Evolutionary conservation across 2,797 vertebrate species (phyloP).

Genomic region (Sebastes cheni): DNA sequence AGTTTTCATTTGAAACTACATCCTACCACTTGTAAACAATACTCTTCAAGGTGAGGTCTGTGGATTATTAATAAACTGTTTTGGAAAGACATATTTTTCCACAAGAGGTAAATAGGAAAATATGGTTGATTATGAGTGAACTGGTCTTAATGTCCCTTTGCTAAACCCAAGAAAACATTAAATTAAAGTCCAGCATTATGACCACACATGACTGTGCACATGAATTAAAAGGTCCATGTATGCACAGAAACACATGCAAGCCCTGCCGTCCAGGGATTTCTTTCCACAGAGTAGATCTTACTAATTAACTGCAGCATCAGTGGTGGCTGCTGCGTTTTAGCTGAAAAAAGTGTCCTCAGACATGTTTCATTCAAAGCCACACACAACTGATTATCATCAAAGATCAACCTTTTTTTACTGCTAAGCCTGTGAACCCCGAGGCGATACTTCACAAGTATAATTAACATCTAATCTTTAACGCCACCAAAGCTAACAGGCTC

Average conservation of each 20-base stretch:
- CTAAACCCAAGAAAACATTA: no score
- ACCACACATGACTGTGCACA: no score
- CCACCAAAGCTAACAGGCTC: conserved; percentile 18
- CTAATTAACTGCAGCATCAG: neutral
- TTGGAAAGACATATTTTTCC: no score
- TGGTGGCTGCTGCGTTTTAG: neutral
- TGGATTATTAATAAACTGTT: no score
- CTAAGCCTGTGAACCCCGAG: neutral
- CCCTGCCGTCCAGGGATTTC: no score
- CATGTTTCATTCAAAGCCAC: neutral
- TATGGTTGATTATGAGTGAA: no score
- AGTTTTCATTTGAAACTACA: no score
- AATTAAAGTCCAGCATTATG: no score
- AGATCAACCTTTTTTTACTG: neutral
- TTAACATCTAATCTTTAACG: conserved; percentile 39
- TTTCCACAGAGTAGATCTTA: no score
- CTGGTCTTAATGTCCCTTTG: no score
- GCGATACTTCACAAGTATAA: conserved; percentile 19
- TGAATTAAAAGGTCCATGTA: no score
- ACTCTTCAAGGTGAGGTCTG: neutral
- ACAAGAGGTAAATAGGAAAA: no score
- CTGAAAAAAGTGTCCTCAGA: neutral
- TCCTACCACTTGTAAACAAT: neutral
- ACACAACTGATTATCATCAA: neutral
- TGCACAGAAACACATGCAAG: neutral